Conservation (phyloP, 2,113 vertebrate species). For the Erythrolamprus reginae region DNA sequence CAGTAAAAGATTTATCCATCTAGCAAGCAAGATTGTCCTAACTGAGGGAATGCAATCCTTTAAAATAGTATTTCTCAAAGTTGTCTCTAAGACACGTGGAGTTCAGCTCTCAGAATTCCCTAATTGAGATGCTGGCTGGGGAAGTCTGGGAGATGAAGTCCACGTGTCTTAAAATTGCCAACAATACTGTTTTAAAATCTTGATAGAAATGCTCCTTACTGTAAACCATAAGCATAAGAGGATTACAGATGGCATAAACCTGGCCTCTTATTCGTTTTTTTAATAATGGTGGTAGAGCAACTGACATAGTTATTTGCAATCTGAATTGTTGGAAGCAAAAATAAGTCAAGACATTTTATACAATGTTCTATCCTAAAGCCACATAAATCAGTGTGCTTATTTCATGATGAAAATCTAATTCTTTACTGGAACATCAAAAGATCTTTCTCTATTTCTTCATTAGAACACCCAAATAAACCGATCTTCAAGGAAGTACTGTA, state of each 20-base stretch:
- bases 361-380: neutral
- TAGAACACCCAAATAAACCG: neutral
- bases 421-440: neutral
- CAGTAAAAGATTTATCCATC: neutral
- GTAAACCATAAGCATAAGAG: neutral
- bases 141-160: neutral
- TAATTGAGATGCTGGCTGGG: neutral
- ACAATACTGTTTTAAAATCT: neutral
- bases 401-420: neutral
- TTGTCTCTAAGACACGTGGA: neutral
- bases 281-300: neutral
- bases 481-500: neutral
- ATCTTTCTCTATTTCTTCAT: neutral
- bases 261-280: neutral
- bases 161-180: neutral
- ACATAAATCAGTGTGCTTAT: neutral
- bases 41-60: neutral
- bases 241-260: neutral
- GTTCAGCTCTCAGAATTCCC: neutral
- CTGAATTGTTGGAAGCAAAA: neutral
- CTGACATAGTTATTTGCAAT: neutral
- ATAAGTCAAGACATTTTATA: neutral
- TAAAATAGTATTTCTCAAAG: neutral
- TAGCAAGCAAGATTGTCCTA: neutral
- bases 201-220: neutral